Evolutionary conservation across 2,797 vertebrate species (phyloP).

Genomic region (Lithobates sylvaticus): DNA sequence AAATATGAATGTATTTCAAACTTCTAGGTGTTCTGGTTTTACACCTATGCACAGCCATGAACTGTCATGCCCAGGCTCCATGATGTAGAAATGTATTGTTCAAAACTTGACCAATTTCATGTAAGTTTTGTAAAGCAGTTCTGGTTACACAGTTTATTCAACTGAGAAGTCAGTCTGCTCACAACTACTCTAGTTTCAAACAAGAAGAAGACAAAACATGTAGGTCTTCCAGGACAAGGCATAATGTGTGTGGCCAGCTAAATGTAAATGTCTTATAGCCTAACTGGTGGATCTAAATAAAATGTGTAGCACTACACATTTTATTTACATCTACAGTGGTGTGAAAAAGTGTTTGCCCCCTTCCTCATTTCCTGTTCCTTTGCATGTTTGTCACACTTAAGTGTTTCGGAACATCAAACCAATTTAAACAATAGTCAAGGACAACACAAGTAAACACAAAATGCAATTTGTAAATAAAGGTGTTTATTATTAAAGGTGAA

Average conservation of each 20-base stretch:
- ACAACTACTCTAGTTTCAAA: background rate
- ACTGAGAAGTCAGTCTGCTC: background rate
- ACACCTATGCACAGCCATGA: background rate
- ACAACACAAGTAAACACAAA: no score
- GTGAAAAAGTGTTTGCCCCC: no score
- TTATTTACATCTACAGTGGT: no score
- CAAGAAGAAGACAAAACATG: background rate
- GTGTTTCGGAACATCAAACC: no score
- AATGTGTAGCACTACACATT: no score
- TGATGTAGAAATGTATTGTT: background rate
- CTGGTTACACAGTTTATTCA: background rate
- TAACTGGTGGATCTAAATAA: no score
- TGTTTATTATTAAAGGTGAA: no score
- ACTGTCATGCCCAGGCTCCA: background rate
- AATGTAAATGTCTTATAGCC: no score
- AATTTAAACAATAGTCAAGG: no score
- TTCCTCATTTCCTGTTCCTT: no score
- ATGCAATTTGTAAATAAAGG: no score
- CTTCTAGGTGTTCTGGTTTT: background rate
- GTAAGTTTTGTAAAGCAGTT: background rate
- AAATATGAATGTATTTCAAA: constrained; percentile 17
- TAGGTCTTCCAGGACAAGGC: background rate
- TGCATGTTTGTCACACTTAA: no score
- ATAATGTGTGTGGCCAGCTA: background rate
- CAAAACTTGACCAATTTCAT: background rate